Evolutionary conservation across 1,140 invertebrate species (phyloP).

Genomic region (roundworm (Caenorhabditis elegans)): DNA sequence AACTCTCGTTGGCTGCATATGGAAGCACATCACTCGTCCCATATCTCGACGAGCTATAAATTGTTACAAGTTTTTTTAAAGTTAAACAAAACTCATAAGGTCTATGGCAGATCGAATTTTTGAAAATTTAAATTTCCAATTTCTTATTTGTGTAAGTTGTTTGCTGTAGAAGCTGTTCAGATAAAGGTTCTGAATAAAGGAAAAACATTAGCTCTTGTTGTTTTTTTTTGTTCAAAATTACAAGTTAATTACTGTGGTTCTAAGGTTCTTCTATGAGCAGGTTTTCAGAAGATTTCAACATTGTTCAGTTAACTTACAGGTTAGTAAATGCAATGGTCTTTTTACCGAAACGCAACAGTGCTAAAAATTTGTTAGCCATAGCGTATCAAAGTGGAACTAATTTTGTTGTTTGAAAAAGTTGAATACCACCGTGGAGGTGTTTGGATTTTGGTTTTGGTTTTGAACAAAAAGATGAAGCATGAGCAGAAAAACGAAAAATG

Average conservation of each 20-base stretch:
- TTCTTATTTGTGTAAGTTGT: not conserved
- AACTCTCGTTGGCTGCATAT: not conserved
- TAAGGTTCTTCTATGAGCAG: no score
- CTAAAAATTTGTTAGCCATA: no score
- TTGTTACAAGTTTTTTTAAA: no score
- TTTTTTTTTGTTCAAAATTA: not conserved
- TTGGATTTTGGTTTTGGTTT: not conserved
- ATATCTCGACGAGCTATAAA: slow-evolving; percentile 13
- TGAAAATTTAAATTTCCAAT: not conserved
- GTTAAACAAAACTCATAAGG: no score
- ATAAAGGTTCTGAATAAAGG: not conserved
- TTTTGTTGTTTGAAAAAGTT: no score
- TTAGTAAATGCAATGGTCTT: no score
- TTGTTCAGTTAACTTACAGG: no score
- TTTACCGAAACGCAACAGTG: no score
- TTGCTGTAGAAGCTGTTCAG: not conserved
- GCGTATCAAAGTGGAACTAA: no score
- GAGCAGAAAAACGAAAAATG: not conserved
- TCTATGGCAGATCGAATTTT: not conserved
- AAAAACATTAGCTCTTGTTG: not conserved
- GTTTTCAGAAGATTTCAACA: no score
- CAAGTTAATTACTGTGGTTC: no score
- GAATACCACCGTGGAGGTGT: not conserved
- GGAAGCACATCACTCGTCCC: slow-evolving; percentile 3
- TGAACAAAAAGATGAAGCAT: not conserved